These are phyloP conservation scores for Hyles lineata DNA, from an alignment of 2,888 invertebrate species.

Conservation along the genomic window DNA sequence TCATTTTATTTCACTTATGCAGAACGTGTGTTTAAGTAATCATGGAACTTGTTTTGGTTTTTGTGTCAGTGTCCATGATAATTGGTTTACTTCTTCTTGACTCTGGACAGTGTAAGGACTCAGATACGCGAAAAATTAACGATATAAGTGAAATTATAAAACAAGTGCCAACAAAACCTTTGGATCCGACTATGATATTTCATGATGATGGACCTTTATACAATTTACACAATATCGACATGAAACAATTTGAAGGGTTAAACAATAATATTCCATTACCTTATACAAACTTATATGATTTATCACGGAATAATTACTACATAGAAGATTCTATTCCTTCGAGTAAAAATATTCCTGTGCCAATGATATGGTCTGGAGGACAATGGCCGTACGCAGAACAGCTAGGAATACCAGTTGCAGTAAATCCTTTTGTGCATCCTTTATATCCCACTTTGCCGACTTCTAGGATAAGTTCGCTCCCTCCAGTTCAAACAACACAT, in stretches of 20 bases:
- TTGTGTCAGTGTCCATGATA: neutral
- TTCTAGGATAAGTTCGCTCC: conserved; percentile 45
- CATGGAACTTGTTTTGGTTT: neutral
- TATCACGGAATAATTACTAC: neutral
- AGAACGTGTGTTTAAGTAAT: neutral
- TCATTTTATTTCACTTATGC: conserved; percentile 15
- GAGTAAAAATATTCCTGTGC: conserved; percentile 29
- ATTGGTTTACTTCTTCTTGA: neutral
- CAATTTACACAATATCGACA: neutral
- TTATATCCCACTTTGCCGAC: conserved; percentile 40
- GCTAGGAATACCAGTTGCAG: conserved; percentile 6
- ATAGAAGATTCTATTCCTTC: neutral
- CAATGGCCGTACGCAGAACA: conserved; percentile 30
- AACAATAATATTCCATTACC: neutral
- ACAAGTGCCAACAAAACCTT: neutral
- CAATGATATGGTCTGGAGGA: conserved; percentile 30
- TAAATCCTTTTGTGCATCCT: conserved; percentile 41
- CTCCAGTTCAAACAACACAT: conserved; percentile 49
- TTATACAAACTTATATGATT: neutral
- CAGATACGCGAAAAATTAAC: no score
- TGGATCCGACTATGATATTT: neutral
- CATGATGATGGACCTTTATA: neutral
- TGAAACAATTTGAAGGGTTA: neutral
- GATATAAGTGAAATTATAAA: neutral
- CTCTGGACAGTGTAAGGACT: conserved; percentile 2